phyloP scores from a whole-genome alignment of 1,140 invertebrate species.

The Megalopta genalis region DNA sequence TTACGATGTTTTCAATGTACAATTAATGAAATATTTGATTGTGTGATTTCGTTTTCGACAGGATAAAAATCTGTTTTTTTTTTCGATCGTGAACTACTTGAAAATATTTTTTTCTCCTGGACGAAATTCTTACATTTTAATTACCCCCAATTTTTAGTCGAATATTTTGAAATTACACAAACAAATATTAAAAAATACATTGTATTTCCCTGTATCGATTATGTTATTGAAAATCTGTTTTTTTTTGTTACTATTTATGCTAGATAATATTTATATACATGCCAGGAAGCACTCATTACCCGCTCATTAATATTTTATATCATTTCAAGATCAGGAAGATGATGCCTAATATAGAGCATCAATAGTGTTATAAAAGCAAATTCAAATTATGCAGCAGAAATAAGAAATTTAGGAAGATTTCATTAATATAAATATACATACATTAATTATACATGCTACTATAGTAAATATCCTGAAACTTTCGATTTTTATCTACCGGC shows the following conservation, averaged over 20 bases:
- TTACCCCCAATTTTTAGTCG: neutral
- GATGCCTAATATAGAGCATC: neutral
- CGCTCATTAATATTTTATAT: conserved; percentile 10
- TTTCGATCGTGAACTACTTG: neutral
- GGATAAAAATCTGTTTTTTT: conserved; percentile 1
- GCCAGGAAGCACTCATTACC: conserved; percentile 45
- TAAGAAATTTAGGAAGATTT: conserved; percentile 15
- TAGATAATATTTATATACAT: conserved; percentile 30
- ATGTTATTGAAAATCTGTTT: neutral
- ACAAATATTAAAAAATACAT: conserved; percentile 42
- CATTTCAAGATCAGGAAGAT: conserved; percentile 15
- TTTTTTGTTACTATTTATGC: conserved; percentile 5
- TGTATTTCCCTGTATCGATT: neutral
- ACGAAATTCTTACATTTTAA: neutral
- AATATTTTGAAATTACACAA: conserved; percentile 14
- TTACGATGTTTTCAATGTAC: conserved; percentile 16
- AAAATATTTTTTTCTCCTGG: conserved; percentile 13
- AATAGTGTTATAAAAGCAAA: neutral
- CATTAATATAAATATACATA: neutral
- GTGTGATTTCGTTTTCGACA: neutral
- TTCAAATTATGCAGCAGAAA: neutral
- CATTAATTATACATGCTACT: too few species aligned
- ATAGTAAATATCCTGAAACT: neutral
- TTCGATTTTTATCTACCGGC: neutral
- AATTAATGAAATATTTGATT: conserved; percentile 37